Evolutionary conservation across 2,888 invertebrate genomes (phyloP), one percentile per base, ranked within the genome.

Genomic region (Stegophylla sp.): DNA sequence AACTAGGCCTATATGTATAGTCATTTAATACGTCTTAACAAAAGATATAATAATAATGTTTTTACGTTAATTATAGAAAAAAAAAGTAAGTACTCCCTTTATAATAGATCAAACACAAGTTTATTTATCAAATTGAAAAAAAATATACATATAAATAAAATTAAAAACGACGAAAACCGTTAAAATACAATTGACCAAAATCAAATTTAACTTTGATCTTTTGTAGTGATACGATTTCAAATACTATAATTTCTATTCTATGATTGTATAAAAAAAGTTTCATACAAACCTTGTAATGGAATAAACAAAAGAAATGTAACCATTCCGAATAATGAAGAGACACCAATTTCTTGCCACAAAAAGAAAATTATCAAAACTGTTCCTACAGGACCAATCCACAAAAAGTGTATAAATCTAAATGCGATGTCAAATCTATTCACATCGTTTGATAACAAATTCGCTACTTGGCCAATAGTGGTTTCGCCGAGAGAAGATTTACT

Each of bases 361-460:
- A 92, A 89, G 82, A 86, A 88, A 4, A 93, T 91, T 83, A 95
- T 91, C 83, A 94, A 90, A 72, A 92, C 86, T 0, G 95, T 92
- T 84, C 95, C 93, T 20, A 95, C 86, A 0, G 96, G 94, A 0
- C 95, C 96, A 82, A 96, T 92, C 95, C 96, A 96, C 43, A 96
- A 88, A 86, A 94, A 97, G 87, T 97, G 97, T 7, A 96, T 87
- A 86, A 96, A 94, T 83, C 95, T 91, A 81, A 95, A 90, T 13
- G 94, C 94, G 86, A 95, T 91, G 86, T 98, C 98, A 86, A 98
- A 96, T 74, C 94, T 90, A 85, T 93, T 94, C 83, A 98, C 95
- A 87, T 98, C 98, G 86, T 97, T 98, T 0, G 97, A 96, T 81
- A 98, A 88, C n/a, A 90, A 85, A 85, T 90, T 90, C 0, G 90